Base-by-base conservation (phyloP, 2,797 vertebrate species). In the Moxostoma hubbsi region DNA sequence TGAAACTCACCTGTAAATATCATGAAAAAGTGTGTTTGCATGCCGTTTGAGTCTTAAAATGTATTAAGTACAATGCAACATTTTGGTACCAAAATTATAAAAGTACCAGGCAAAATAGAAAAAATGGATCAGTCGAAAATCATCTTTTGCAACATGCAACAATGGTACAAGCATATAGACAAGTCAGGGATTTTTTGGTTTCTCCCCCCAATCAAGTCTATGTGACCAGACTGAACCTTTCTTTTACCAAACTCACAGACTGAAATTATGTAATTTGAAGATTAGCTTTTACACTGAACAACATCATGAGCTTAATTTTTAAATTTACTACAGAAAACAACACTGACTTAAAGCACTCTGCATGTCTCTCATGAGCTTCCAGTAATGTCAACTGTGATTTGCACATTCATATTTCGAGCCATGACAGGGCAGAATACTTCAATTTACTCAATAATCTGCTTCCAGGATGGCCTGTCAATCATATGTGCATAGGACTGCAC, bases 181-280 rank as follows among this genome's bases (percentile, higher is more conserved):
- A 18, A 63, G 61, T 12, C 36, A 63, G 46, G 11, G 5, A 53
- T 61, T 18, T 61, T 24, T 61, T 10, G 4, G 9, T 11, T 5
- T 13, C 10, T 55, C 53, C 53, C n/a, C 58, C 5, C 18, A 55
- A n/a, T 4, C 57, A 59, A 59, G 57, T 9, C 16, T 9, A 15
- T 59, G 18, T 61, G 8, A 59, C 59, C 18, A 61, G 58, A 61
- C 15, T 18, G 18, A 53, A 36, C 49, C 24, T 18, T 75, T 58
- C 45, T 76, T 76, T 43, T 66, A 16, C 53, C 54, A 69, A 68
- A 68, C 18, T 59, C 55, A 5, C 18, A 68, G 13, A 18, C 55
- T 61, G 13, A 51, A 77, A 69, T 77, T 18, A 77, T 61, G 65
- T 55, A 61, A 77, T 69, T 61, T 69, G 13, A 45, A 46, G 65